Conservation (phyloP, 2,888 invertebrate species). For the Rotaria magnacalcarata region DNA sequence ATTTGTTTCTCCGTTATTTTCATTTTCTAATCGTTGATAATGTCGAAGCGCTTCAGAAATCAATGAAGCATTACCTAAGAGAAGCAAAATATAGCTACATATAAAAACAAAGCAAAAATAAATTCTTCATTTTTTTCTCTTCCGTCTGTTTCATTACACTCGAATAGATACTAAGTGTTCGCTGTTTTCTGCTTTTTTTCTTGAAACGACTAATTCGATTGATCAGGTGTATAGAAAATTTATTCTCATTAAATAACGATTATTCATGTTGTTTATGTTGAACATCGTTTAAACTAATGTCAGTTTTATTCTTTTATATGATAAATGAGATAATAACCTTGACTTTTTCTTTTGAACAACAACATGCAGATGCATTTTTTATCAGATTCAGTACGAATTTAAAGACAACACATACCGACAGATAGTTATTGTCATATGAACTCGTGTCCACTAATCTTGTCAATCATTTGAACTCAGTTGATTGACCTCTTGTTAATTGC, state of each 20-base stretch:
- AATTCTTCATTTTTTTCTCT: not conserved
- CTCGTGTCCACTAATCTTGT: constrained; percentile 25
- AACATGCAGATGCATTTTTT: constrained; percentile 22
- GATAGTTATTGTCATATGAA: constrained; percentile 20
- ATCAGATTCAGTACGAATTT: not conserved
- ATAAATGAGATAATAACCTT: not conserved
- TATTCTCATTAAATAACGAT: constrained; percentile 4
- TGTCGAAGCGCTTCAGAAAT: constrained; percentile 33
- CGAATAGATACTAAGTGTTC: not conserved
- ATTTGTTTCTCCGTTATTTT: not conserved
- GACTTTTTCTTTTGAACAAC: not conserved
- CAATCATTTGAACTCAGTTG: constrained; percentile 22
- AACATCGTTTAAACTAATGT: not conserved
- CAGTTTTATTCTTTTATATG: constrained; percentile 10
- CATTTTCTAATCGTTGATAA: constrained; percentile 35
- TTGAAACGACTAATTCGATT: not conserved
- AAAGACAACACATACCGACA: constrained; percentile 22
- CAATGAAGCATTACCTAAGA: constrained; percentile 18
- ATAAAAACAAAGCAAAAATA: not conserved
- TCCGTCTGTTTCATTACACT: not conserved
- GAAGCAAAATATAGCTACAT: not conserved
- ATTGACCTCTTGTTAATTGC: constrained; percentile 7
- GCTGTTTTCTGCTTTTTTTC: not conserved
- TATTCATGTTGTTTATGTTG: constrained; percentile 1
- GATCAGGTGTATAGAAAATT: constrained; percentile 1